Evolutionary conservation across 2,888 invertebrate species (phyloP).

Genomic region (Pasiphila rectangulata): DNA sequence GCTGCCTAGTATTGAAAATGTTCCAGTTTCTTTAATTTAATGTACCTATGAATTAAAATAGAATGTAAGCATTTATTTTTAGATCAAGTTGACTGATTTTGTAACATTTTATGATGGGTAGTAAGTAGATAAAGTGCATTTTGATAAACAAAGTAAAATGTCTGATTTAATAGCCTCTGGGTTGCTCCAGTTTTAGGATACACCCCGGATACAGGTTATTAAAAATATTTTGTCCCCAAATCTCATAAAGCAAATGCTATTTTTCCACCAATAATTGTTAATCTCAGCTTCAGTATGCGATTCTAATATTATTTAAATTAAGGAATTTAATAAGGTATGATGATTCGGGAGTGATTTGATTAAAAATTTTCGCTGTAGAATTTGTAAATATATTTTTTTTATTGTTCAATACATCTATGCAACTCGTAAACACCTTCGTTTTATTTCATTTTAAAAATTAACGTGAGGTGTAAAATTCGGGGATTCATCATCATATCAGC

Average conservation of each 20-base stretch:
- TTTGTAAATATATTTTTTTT: constrained; percentile 68
- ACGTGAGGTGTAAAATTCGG: no score
- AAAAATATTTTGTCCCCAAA: no score
- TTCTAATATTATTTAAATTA: constrained; percentile 17
- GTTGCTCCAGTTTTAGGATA: background rate
- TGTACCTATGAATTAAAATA: background rate
- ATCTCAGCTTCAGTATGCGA: constrained; percentile 11
- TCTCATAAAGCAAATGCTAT: no score
- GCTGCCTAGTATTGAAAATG: background rate
- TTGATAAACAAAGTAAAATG: background rate
- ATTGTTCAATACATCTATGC: constrained; percentile 58
- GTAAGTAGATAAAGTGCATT: background rate
- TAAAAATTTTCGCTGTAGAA: constrained; percentile 32
- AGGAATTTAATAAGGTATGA: constrained; percentile 9
- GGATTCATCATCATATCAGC: no score
- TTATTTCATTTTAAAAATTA: background rate
- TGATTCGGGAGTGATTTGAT: constrained; percentile 26
- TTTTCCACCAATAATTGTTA: no score
- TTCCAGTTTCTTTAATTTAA: no score
- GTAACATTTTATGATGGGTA: constrained; percentile 3
- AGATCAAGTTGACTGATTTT: constrained; percentile 15
- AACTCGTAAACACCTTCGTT: constrained; percentile 8
- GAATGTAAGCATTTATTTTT: constrained; percentile 12
- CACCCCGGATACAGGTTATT: no score
- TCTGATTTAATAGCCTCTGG: background rate